Conservation (phyloP, 1,140 invertebrate species). For the Andricus grossulariae region DNA sequence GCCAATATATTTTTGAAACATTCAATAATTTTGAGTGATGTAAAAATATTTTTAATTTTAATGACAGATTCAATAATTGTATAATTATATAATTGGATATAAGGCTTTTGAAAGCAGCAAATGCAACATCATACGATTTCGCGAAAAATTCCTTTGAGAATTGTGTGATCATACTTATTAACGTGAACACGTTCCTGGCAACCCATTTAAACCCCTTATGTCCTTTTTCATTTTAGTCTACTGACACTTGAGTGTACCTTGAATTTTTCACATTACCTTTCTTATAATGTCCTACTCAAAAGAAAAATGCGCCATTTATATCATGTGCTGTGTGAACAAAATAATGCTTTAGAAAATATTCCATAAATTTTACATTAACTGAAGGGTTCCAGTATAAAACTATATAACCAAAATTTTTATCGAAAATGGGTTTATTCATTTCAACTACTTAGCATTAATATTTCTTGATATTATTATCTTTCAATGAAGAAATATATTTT, state of each 20-base stretch:
- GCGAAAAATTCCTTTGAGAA: constrained; percentile 15
- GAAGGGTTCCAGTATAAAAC: no score
- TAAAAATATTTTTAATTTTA: no score
- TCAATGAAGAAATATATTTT: no score
- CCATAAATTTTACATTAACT: neutral
- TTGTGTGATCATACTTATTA: constrained; percentile 20
- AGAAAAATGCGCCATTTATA: neutral
- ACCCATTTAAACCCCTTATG: constrained; percentile 14
- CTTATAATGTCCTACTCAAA: neutral
- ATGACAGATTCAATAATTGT: no score
- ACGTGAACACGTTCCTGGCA: constrained; percentile 12
- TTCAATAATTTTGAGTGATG: no score
- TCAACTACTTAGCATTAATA: no score
- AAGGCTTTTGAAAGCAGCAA: constrained; percentile 17
- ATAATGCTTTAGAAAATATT: neutral
- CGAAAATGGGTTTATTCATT: no score
- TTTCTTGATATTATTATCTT: no score
- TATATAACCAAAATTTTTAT: no score
- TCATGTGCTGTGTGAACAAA: neutral
- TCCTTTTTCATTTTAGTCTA: constrained; percentile 10
- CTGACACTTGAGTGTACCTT: constrained; percentile 7
- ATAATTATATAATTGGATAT: constrained; percentile 1
- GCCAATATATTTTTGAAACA: no score
- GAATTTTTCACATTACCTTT: constrained; percentile 22
- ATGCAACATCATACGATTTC: constrained; percentile 12